Evolutionary conservation across 1,140 invertebrate species (phyloP).

Genomic region (Drosophila ogumai): DNA sequence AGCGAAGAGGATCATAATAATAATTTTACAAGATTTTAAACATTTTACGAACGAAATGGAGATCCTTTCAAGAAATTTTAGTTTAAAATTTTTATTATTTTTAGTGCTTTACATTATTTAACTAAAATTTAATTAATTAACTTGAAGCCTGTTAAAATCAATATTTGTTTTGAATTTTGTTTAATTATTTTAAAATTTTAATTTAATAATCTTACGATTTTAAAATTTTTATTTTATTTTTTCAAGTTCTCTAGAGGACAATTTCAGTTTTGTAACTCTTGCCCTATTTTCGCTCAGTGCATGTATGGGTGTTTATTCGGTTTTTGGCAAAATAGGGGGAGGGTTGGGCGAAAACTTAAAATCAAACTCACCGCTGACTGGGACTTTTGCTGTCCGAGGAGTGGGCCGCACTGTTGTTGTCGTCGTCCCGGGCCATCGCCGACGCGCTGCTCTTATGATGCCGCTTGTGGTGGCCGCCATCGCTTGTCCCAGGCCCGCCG

Average conservation of each 20-base stretch:
- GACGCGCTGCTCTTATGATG: slow-evolving; percentile 62
- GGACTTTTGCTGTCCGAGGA: slow-evolving; percentile 89
- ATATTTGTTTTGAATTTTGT: too few species aligned
- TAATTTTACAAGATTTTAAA: too few species aligned
- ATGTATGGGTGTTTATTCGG: slow-evolving; percentile 15
- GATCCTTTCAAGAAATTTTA: too few species aligned
- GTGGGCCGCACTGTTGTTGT: slow-evolving; percentile 88
- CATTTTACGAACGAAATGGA: not conserved
- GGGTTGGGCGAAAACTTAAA: not conserved
- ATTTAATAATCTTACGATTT: too few species aligned
- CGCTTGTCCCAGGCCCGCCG: slow-evolving; percentile 15
- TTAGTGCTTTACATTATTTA: not conserved
- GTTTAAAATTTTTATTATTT: not conserved
- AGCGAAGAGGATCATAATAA: not conserved
- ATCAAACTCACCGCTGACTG: slow-evolving; percentile 86
- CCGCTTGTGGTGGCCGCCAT: slow-evolving; percentile 62
- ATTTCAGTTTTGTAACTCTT: not conserved
- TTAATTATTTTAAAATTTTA: too few species aligned
- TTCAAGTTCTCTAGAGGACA: too few species aligned
- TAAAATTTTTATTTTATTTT: too few species aligned
- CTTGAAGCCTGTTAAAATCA: too few species aligned
- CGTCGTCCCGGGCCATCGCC: slow-evolving; percentile 86
- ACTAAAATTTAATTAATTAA: too few species aligned
- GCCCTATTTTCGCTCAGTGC: slow-evolving; percentile 18
- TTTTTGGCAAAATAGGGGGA: not conserved